Percentiles rank a stretch among this genome's conserved stretches.
Conservation (phyloP, 2,888 invertebrate genomes). For the Pyrrhosoma nymphula region DNA sequence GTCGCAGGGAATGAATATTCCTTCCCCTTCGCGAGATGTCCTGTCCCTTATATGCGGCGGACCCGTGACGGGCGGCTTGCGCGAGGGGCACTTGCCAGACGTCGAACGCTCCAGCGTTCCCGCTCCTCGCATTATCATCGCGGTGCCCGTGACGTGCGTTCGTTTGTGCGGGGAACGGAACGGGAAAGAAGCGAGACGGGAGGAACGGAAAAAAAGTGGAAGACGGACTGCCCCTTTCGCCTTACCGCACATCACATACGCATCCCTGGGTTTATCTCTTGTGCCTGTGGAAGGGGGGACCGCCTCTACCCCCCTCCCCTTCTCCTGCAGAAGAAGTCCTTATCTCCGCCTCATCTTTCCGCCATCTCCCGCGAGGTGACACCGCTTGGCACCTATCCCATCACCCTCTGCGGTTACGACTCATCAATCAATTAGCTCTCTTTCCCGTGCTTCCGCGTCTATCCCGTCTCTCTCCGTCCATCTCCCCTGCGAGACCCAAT, state of each 20-base stretch:
- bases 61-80: no score
- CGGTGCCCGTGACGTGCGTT: neutral
- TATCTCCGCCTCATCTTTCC: slow-evolving; percentile 26
- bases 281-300: neutral
- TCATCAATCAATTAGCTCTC: slow-evolving; percentile 34
- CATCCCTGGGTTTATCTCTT: neutral
- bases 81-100: no score
- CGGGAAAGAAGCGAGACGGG: no score
- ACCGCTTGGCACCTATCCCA: slow-evolving; percentile 26
- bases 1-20: no score
- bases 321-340: neutral
- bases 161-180: no score
- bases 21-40: no score
- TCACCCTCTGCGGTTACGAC: neutral
- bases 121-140: no score
- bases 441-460: slow-evolving; percentile 6
- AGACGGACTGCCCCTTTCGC: no score
- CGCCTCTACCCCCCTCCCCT: neutral
- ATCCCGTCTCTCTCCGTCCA: neutral
- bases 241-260: neutral
- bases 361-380: slow-evolving; percentile 44
- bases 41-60: no score
- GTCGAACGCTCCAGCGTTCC: no score
- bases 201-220: no score
- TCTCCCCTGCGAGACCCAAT: no score